Evolutionary conservation across 2,888 invertebrate species (phyloP), one percentile per base, ranked within the genome.

Genomic region (Ormyrus thymus): DNA sequence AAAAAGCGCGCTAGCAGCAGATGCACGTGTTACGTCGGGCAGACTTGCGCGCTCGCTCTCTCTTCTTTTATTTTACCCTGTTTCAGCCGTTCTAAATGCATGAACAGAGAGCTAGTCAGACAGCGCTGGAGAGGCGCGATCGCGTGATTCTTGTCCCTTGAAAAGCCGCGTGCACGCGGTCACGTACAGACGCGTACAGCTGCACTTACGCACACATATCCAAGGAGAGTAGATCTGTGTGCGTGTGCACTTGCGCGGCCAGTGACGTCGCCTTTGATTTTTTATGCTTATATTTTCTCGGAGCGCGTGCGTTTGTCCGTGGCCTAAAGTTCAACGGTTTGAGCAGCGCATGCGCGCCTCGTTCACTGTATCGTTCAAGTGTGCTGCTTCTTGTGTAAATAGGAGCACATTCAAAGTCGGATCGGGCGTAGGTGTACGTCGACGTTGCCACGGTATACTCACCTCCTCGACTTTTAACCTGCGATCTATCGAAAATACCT

Each of bases 251-350:
- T 78, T 78, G 78, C 58, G 46, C 75, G 71, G 66, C 74, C 75
- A 76, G 76, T 76, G 75, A 76, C 75, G 78, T 78, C 64, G 73
- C n/a, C 15, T 66, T 76, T 70, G 70, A 65, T 70, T 71, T 68
- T 64, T 56, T 78, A 10, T 62, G 48, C 15, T 9, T 29, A 29
- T 29, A 29, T 29, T 29, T 29, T 29, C 29, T 29, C 51, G 29
- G 11, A 4, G 62, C 8, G 68, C 66, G 51, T 8, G 9, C 51
- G n/a, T 7, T 6, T 76, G 62, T 69, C 71, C 76, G 68, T 82
- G 81, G 78, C 81, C 83, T 68, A 83, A 84, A 84, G 85, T 86
- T 86, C 86, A 85, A 85, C 84, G 84, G 85, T 83, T 84, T 55
- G 55, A 68, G 58, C n/a, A 9, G 79, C 86, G 86, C 86, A 83